Percentiles rank a stretch among this genome's conserved stretches.
Evolutionary conservation across 2,113 vertebrate genomes (phyloP).

Genomic region (Hydrochoerus hydrochaeris): DNA sequence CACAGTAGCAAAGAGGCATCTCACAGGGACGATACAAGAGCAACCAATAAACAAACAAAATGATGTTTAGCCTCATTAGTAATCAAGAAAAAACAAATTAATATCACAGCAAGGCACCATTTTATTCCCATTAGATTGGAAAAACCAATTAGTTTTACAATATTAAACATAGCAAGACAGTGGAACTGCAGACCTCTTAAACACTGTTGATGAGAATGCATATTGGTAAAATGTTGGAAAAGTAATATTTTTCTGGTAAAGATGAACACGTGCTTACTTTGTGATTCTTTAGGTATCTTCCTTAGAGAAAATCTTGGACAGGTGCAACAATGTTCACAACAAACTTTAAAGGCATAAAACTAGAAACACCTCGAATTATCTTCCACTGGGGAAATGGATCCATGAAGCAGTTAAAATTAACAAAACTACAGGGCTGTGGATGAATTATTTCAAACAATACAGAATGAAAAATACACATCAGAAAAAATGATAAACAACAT

Average conservation of each 20-base stretch:
- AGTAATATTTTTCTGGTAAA: background rate
- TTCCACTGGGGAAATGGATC: background rate
- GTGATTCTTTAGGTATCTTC: background rate
- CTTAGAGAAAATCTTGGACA: background rate
- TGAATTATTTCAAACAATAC: background rate
- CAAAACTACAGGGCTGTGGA: background rate
- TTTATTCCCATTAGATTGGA: conserved; percentile 48
- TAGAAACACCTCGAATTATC: background rate
- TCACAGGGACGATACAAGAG: conserved; percentile 11
- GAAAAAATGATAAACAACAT: background rate
- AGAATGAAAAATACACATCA: background rate
- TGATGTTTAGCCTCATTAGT: conserved; percentile 49
- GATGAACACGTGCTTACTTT: background rate
- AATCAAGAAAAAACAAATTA: conserved; percentile 65
- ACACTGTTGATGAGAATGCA: background rate
- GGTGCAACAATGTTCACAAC: background rate
- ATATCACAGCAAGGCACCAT: conserved; percentile 53
- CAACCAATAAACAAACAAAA: conserved; percentile 53
- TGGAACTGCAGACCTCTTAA: background rate
- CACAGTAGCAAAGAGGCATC: conserved; percentile 4
- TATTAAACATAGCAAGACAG: conserved; percentile 14
- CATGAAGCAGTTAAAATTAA: background rate
- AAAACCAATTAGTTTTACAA: conserved; percentile 55
- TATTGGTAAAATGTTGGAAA: background rate
- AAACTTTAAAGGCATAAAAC: background rate